Evolutionary conservation across 2,113 vertebrate genomes (phyloP).

Genomic region (Pionites leucogaster): DNA sequence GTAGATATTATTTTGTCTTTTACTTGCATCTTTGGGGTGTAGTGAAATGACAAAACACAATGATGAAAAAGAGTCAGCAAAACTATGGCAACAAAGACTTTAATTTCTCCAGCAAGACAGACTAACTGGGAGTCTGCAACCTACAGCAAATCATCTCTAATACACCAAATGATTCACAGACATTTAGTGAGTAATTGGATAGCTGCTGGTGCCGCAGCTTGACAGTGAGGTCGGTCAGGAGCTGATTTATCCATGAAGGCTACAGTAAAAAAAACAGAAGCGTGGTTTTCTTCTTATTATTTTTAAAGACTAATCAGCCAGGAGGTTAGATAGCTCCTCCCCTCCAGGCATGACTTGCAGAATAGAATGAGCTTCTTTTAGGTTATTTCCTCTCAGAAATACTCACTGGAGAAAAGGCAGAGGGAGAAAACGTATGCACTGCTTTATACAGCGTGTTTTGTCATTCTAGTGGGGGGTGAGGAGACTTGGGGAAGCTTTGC

Average conservation of each 20-base stretch:
- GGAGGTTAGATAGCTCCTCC: neutral
- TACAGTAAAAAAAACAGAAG: neutral
- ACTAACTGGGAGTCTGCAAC: neutral
- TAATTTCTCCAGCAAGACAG: neutral
- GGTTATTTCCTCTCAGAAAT: neutral
- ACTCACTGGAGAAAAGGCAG: neutral
- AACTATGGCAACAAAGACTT: neutral
- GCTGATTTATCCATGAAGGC: neutral
- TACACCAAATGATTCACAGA: neutral
- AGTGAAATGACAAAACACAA: neutral
- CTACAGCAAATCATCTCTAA: neutral
- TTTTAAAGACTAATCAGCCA: neutral
- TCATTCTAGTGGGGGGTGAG: neutral
- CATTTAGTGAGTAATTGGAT: neutral
- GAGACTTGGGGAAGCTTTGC: neutral
- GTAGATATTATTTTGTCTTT: neutral
- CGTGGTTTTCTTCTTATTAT: neutral
- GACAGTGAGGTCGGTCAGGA: neutral
- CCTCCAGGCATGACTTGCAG: neutral
- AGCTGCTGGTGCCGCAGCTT: neutral
- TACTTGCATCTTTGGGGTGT: neutral
- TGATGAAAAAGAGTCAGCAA: neutral
- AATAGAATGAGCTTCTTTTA: neutral
- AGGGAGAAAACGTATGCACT: neutral
- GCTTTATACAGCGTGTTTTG: neutral